A percentile compares a stretch with the other conserved stretches of the same genome.
These are phyloP conservation scores for Labeo rohita DNA, from an alignment of 2,113 vertebrate species.

Conservation along the genomic window DNA sequence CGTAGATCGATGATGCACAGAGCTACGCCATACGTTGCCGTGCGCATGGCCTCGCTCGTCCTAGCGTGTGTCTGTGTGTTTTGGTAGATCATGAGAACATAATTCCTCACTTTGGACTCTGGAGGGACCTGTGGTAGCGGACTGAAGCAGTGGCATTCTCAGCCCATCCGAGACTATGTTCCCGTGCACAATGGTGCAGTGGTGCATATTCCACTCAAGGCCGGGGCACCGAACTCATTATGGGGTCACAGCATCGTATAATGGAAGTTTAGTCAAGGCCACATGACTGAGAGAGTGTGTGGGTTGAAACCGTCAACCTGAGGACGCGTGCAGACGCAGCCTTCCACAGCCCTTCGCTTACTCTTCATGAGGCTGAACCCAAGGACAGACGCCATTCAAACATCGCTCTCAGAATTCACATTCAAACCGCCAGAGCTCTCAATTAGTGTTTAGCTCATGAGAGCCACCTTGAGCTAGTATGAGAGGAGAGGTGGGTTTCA, in stretches of 20 bases:
- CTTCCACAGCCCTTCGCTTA: slow-evolving; percentile 40
- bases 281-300: slow-evolving; percentile 47
- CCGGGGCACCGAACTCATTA: slow-evolving; percentile 58
- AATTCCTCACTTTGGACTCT: slow-evolving; percentile 36
- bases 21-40: neutral
- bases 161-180: slow-evolving; percentile 30
- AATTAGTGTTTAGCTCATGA: slow-evolving; percentile 79
- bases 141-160: slow-evolving; percentile 48
- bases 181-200: slow-evolving; percentile 34
- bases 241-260: slow-evolving; percentile 49
- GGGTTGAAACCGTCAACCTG: slow-evolving; percentile 55
- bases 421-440: slow-evolving; percentile 69
- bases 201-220: slow-evolving; percentile 54
- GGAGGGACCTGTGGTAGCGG: slow-evolving; percentile 15
- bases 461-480: slow-evolving; percentile 66
- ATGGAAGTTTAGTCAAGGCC: slow-evolving; percentile 56
- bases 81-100: neutral
- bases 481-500: slow-evolving; percentile 47
- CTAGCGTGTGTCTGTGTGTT: neutral
- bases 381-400: slow-evolving; percentile 71
- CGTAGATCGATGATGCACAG: neutral
- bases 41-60: neutral
- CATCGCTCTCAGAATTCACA: slow-evolving; percentile 65
- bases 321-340: slow-evolving; percentile 36
- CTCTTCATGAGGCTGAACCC: slow-evolving; percentile 61